Evolutionary conservation across 1,140 invertebrate species (phyloP).

Genomic region (Lutraria rhynchaena): DNA sequence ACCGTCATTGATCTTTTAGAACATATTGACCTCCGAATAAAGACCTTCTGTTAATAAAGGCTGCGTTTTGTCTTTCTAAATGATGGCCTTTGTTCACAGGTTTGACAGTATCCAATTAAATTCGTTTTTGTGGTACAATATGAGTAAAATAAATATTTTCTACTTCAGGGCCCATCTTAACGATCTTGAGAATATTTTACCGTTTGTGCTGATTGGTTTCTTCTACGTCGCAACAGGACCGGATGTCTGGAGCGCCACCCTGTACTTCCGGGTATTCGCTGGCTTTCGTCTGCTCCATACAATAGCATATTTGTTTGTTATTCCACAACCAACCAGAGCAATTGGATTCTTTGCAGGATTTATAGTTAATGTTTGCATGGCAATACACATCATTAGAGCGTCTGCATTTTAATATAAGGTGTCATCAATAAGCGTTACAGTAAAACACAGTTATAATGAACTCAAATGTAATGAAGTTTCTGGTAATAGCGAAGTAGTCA

Average conservation of each 20-base stretch:
- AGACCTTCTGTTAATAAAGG: no score
- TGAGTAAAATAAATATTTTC: no score
- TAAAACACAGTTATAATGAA: no score
- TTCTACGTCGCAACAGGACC: constrained; percentile 86
- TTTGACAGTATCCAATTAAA: no score
- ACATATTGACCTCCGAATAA: no score
- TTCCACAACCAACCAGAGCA: constrained; percentile 85
- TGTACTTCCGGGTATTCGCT: constrained; percentile 85
- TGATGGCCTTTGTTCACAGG: no score
- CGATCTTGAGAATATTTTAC: constrained; percentile 87
- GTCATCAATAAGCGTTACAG: no score
- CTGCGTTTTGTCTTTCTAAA: no score
- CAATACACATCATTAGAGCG: constrained; percentile 25
- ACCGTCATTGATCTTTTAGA: no score
- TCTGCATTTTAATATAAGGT: constrained; percentile 8
- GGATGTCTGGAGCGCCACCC: constrained; percentile 82
- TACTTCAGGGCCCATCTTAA: constrained; percentile 86
- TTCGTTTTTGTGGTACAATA: no score
- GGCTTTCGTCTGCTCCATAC: constrained; percentile 85
- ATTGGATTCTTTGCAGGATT: constrained; percentile 84
- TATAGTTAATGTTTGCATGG: constrained; percentile 84
- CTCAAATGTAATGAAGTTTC: no score
- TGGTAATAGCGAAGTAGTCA: no score
- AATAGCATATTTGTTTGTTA: constrained; percentile 83
- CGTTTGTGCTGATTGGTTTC: constrained; percentile 85